Base-by-base conservation (phyloP, 1,140 invertebrate species). In the Drosophila bocki region DNA sequence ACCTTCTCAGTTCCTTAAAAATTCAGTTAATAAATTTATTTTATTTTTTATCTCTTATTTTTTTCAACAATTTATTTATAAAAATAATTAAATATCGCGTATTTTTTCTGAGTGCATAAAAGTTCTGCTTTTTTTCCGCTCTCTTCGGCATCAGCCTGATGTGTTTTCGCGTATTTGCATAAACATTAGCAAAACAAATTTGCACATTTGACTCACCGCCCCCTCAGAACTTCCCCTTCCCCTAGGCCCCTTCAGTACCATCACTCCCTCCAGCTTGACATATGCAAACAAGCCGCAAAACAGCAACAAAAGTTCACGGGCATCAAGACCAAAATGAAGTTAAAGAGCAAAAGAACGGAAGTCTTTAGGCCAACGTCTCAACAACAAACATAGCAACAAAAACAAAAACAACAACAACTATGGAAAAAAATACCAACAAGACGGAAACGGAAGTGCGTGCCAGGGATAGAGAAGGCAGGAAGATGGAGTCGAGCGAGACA, bases 181-280 rank as follows among this genome's bases (percentile, higher is more conserved):
- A 88, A 88, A 90, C 85, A 88, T 88, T 88, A 88, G 85, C 85
- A 88, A 88, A 88, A 84, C 81, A 88, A 88, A 88, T 88, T 88
- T 88, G 81, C 85, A 88, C 85, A 84, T 90, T 90, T 90, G 75
- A 78, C 78, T 80, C 63, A 78, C 71, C 48, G 19, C 26, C 32
- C 39, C 47, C 50, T 19, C 58, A 64, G 54, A 70, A 42, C 69
- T 71, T 67, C 51, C 75, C 45, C 45, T 59, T 64, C 57, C 69
- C 33, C 1, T 22, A n/a, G 51, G 42, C 42, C 42, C 54, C 29
- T 12, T n/a, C 15, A 48, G 32, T 13, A 39, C 29, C 61, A 44
- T 68, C 61, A 61, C 37, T 76, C 56, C 56, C 53, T 32, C 74
- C 75, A 58, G 61, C 62, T 57, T 62, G 76, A 88, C 84, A 88